A percentile compares a stretch with the other conserved stretches of the same genome.
These are phyloP conservation scores for Cheilosia vernalis DNA, from an alignment of 2,888 invertebrate species.

Conservation along the genomic window DNA sequence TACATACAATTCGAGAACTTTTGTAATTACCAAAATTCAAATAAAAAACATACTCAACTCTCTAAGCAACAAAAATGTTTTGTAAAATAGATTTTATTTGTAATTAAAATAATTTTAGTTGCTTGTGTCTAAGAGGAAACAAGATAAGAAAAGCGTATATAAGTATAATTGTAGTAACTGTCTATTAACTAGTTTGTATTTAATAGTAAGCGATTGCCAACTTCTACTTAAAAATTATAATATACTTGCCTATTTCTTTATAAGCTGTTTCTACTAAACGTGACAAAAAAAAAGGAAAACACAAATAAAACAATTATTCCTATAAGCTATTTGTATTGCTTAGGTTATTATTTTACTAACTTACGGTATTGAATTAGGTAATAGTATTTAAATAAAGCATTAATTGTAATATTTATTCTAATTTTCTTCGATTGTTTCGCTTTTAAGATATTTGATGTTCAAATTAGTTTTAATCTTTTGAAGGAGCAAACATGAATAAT, in stretches of 20 bases:
- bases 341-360: constrained; percentile 40
- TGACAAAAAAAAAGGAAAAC: constrained; percentile 5
- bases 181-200: constrained; percentile 72
- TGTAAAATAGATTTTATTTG: constrained; percentile 70
- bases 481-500: constrained; percentile 44
- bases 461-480: constrained; percentile 72
- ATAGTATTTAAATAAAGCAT: constrained; percentile 43
- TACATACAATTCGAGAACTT: constrained; percentile 15
- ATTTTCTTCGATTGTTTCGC: constrained; percentile 63
- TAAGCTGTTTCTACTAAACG: constrained; percentile 61
- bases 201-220: constrained; percentile 68
- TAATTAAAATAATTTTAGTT: constrained; percentile 48
- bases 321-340: constrained; percentile 65
- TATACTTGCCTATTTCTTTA: constrained; percentile 65
- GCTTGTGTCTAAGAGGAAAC: constrained; percentile 44
- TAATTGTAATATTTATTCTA: constrained; percentile 69
- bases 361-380: constrained; percentile 44
- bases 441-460: constrained; percentile 74
- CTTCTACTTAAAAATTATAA: constrained; percentile 52
- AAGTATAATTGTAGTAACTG: constrained; percentile 55
- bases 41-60: constrained; percentile 16
- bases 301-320: constrained; percentile 54
- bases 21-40: constrained; percentile 35
- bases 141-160: constrained; percentile 13
- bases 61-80: constrained; percentile 34